Conservation (phyloP, 2,113 vertebrate genomes). For the Strix aluco region DNA sequence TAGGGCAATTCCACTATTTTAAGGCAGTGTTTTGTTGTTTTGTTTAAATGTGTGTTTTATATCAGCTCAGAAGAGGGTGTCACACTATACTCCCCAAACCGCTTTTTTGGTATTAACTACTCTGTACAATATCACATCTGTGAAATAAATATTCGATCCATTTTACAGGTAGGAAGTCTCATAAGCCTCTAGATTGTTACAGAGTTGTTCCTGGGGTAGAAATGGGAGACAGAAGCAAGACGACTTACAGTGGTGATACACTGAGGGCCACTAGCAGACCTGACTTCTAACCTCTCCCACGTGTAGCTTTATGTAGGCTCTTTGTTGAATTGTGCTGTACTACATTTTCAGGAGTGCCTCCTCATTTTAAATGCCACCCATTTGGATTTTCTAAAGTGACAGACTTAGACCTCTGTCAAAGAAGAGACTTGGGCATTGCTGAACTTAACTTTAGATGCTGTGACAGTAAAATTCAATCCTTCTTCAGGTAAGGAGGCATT, state of each 20-base stretch:
- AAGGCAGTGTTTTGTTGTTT: background rate
- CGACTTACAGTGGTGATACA: background rate
- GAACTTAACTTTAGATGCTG: background rate
- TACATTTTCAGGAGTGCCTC: background rate
- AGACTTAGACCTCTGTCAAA: background rate
- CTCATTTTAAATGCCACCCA: background rate
- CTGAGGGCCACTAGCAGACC: background rate
- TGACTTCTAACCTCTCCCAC: background rate
- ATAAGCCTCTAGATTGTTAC: background rate
- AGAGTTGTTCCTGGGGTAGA: background rate
- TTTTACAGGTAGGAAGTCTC: background rate
- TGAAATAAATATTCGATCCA: background rate
- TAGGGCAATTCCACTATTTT: background rate
- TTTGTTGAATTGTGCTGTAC: background rate
- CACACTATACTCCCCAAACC: background rate
- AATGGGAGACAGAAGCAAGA: background rate
- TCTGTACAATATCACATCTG: background rate
- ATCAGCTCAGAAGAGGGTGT: background rate
- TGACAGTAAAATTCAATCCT: background rate
- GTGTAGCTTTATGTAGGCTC: background rate
- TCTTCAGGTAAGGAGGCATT: background rate
- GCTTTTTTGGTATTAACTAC: background rate
- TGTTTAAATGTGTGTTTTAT: background rate
- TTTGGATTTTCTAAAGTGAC: background rate
- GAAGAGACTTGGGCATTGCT: background rate